Percentiles rank a stretch among this genome's conserved stretches.
These are phyloP conservation scores for Acronicta aceris DNA, from an alignment of 2,888 invertebrate species.

Conservation along the genomic window DNA sequence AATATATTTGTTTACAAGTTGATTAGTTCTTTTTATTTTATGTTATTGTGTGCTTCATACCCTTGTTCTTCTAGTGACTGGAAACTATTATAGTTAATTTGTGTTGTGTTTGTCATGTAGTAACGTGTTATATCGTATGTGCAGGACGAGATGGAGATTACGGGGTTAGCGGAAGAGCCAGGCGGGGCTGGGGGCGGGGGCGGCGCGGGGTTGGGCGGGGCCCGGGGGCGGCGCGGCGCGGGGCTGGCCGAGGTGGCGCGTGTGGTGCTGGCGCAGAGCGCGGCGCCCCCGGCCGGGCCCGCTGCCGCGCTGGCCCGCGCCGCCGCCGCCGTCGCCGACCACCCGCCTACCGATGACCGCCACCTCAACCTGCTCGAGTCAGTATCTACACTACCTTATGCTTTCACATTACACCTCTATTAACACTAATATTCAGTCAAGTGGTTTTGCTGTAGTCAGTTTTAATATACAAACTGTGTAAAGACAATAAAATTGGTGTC, in stretches of 20 bases:
- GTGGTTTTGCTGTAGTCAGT: too few species aligned
- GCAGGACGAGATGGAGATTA: slow-evolving; percentile 98
- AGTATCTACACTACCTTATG: slow-evolving; percentile 49
- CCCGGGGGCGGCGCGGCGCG: slow-evolving; percentile 88
- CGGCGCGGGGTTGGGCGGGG: slow-evolving; percentile 91
- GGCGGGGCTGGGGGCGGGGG: slow-evolving; percentile 88
- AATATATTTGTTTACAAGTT: too few species aligned
- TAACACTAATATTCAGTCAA: too few species aligned
- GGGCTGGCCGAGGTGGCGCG: slow-evolving; percentile 93
- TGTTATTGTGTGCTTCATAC: too few species aligned
- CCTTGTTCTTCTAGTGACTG: too few species aligned
- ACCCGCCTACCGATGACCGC: slow-evolving; percentile 73
- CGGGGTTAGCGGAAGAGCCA: slow-evolving; percentile 94
- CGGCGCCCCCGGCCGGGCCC: slow-evolving; percentile 84
- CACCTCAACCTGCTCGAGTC: slow-evolving; percentile 92
- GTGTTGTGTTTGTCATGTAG: too few species aligned
- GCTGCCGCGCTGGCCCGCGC: slow-evolving; percentile 92
- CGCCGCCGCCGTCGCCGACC: slow-evolving; percentile 68
- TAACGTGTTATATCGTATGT: neutral
- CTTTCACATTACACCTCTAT: too few species aligned
- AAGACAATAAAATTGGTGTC: too few species aligned
- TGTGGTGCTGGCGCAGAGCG: slow-evolving; percentile 84
- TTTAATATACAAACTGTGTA: too few species aligned
- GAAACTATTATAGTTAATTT: too few species aligned
- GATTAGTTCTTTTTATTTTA: too few species aligned